Conservation (phyloP, 2,888 invertebrate genomes). For the Watsonalla cultraria region DNA sequence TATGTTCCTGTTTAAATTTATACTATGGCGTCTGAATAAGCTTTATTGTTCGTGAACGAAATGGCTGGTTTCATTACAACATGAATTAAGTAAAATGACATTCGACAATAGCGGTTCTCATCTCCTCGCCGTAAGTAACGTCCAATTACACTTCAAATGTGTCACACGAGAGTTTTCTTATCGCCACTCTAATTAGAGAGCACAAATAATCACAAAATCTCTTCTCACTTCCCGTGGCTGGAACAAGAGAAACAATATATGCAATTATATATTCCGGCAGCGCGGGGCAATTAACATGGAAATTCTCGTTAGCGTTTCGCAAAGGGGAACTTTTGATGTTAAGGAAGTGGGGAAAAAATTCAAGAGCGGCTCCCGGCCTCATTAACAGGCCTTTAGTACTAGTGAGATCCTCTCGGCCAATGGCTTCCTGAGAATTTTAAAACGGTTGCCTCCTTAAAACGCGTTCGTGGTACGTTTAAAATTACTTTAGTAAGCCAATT, state of each 20-base stretch:
- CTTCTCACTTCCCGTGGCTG: constrained; percentile 43
- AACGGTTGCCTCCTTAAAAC: constrained; percentile 29
- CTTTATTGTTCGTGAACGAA: no score
- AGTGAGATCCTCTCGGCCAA: constrained; percentile 49
- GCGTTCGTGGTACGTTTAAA: background rate
- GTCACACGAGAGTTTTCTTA: constrained; percentile 44
- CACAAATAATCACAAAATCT: constrained; percentile 57
- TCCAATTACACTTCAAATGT: constrained; percentile 42
- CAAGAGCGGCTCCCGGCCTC: constrained; percentile 60
- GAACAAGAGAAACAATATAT: constrained; percentile 66
- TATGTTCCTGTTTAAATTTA: no score
- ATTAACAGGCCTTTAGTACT: constrained; percentile 68
- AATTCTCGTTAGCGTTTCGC: constrained; percentile 69
- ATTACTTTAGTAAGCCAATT: background rate
- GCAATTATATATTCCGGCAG: constrained; percentile 68
- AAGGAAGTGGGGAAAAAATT: constrained; percentile 64
- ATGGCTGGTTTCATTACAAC: background rate
- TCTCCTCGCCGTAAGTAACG: constrained; percentile 14
- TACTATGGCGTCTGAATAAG: no score
- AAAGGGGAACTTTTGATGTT: constrained; percentile 74
- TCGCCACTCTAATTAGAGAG: constrained; percentile 48
- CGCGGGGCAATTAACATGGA: constrained; percentile 70
- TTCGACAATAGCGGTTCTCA: constrained; percentile 3
- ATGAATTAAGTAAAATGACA: background rate
- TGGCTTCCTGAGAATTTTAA: constrained; percentile 37